A percentile compares a stretch with the other conserved stretches of the same genome.
Conservation (phyloP, 2,888 invertebrate genomes). For the Calephelis perditalis region DNA sequence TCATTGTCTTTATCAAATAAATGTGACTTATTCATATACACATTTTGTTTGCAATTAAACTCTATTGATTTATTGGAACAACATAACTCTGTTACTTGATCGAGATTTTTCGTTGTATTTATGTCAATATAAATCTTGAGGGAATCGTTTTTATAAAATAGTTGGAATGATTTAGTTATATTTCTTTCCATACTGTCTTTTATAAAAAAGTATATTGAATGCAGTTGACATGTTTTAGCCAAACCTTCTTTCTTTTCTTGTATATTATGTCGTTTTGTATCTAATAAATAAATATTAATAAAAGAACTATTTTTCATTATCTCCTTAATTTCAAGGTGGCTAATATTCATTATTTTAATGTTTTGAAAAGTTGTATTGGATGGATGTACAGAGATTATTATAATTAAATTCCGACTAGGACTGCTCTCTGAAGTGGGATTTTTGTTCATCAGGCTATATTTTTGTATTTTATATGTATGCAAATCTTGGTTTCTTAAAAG, state of each 20-base stretch:
- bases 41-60: background rate
- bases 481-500: constrained; percentile 43
- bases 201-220: constrained; percentile 51
- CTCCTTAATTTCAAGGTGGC: constrained; percentile 37
- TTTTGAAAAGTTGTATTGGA: constrained; percentile 15
- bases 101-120: constrained; percentile 34
- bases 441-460: constrained; percentile 40
- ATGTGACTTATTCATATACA: background rate
- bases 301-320: constrained; percentile 36
- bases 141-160: constrained; percentile 42
- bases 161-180: constrained; percentile 45
- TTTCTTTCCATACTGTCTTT: constrained; percentile 42
- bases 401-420: constrained; percentile 40
- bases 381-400: constrained; percentile 51
- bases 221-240: constrained; percentile 43
- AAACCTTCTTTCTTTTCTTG: constrained; percentile 28
- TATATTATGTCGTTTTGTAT: constrained; percentile 38
- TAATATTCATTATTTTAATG: constrained; percentile 23
- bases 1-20: background rate
- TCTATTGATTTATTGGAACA: constrained; percentile 22
- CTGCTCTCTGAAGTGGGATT: constrained; percentile 24
- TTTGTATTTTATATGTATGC: constrained; percentile 50
- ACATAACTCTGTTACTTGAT: constrained; percentile 36
- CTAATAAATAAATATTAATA: constrained; percentile 55
- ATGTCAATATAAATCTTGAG: constrained; percentile 57